phyloP scores from a whole-genome alignment of 2,888 invertebrate species.

The Tinea pellionella region DNA sequence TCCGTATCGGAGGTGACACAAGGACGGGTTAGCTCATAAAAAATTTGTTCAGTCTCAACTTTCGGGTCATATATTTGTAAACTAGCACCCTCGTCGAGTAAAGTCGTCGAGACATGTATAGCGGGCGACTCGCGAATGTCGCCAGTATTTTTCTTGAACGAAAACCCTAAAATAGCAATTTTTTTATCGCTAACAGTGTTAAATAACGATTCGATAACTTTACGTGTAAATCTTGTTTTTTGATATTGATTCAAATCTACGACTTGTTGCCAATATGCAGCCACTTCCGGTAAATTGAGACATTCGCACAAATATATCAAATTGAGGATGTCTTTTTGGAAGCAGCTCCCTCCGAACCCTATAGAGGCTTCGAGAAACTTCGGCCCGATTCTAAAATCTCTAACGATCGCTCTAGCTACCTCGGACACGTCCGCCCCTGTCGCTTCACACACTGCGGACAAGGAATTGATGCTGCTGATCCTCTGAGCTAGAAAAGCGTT shows the following conservation, averaged over 20 bases:
- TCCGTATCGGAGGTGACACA: constrained; percentile 79
- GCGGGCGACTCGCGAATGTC: constrained; percentile 98
- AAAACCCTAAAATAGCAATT: constrained; percentile 95
- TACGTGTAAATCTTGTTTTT: constrained; percentile 90
- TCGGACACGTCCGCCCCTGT: constrained; percentile 98
- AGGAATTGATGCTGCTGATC: constrained; percentile 97
- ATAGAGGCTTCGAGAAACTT: constrained; percentile 98
- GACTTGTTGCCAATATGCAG: constrained; percentile 98
- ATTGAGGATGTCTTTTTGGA: constrained; percentile 98
- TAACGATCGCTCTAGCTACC: constrained; percentile 95
- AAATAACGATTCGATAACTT: constrained; percentile 91
- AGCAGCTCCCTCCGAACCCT: constrained; percentile 99
- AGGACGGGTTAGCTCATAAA: constrained; percentile 82
- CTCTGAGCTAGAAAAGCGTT: constrained; percentile 98
- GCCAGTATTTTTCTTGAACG: constrained; percentile 98
- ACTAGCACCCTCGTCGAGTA: constrained; percentile 95
- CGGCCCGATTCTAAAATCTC: constrained; percentile 94
- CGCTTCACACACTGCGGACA: constrained; percentile 97
- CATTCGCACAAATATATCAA: constrained; percentile 98
- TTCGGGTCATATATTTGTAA: constrained; percentile 98
- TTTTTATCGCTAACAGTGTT: constrained; percentile 97
- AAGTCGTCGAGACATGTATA: constrained; percentile 90
- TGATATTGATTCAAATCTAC: constrained; percentile 98
- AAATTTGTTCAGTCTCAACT: constrained; percentile 83
- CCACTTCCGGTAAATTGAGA: constrained; percentile 94